These are phyloP conservation scores for Gracilinanus agilis DNA, from an alignment of 2,113 vertebrate genomes.

Conservation along the genomic window DNA sequence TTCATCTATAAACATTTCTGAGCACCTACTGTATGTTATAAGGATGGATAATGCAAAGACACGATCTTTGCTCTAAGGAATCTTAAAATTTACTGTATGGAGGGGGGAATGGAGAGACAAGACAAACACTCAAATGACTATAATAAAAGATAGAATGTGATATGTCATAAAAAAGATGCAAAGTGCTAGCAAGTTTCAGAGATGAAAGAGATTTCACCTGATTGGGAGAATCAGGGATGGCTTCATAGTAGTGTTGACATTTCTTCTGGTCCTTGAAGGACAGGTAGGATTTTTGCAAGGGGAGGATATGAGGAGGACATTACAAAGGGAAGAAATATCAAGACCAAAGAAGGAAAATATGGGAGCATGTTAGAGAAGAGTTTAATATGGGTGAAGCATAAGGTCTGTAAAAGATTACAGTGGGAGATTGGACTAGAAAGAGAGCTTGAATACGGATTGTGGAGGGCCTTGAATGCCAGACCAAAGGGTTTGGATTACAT, in stretches of 20 bases:
- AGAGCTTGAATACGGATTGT: not conserved
- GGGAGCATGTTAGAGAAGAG: not conserved
- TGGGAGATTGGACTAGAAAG: not conserved
- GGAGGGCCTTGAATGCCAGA: not conserved
- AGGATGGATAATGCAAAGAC: slow-evolving; percentile 44
- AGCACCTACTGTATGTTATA: not conserved
- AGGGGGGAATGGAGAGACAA: not conserved
- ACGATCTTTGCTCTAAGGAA: slow-evolving; percentile 33
- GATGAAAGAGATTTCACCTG: not conserved
- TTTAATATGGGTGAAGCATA: not conserved
- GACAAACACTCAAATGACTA: not conserved
- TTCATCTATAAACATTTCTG: slow-evolving; percentile 7
- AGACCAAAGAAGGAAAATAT: not conserved
- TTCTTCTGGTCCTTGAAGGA: slow-evolving; percentile 13
- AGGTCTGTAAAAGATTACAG: not conserved
- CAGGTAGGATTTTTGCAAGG: slow-evolving; percentile 13
- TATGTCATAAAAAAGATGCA: not conserved
- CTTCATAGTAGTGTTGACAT: not conserved
- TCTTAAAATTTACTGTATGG: slow-evolving; percentile 1
- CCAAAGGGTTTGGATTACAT: not conserved
- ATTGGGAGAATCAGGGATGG: not conserved
- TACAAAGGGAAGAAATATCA: not conserved
- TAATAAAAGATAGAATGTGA: not conserved
- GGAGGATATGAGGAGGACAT: not conserved
- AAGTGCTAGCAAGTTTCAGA: not conserved